Base-by-base conservation (phyloP, 2,888 invertebrate genomes). In the Cheilosia scutellata region DNA sequence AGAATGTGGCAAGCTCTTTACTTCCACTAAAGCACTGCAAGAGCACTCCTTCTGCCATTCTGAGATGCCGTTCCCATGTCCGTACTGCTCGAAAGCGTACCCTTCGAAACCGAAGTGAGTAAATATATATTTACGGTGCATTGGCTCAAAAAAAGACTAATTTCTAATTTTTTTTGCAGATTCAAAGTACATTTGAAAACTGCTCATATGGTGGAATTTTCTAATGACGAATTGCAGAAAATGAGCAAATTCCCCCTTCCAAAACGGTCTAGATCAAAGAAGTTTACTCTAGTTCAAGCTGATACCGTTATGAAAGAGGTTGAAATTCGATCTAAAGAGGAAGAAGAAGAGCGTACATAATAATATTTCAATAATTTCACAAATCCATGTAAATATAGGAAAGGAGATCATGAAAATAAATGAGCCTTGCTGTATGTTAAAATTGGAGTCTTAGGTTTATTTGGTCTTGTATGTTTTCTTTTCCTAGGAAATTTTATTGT, bases 1-100 rank as follows among this genome's bases (percentile, higher is more conserved):
- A 66, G 87, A 89, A 51, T 89, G 89, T 76, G 89, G 89, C 2
- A 89, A 89, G 68, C 71, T 89, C 3, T 89, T 89, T 77, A 82
- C 88, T 2, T 89, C 89, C 9, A 88, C 89, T n/a, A 89, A 89
- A 74, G 89, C 89, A 6, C 75, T 89, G n/a, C 87, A 87, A 51
- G 89, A 89, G 55, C 89, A 89, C 71, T 89, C 89, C 0, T 89
- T 87, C 62, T 87, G 80, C 40, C 89, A 89, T 77, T 77, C 87
- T n/a, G 88, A 88, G 87, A 89, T 89, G 89, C 89, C 89, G n/a
- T 89, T 82, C 53, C 87, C 88, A 9, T 89, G 89, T 58, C 83
- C 82, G 31, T 88, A 89, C 72, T 89, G 89, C 20, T 42, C 87
- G 11, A 88, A 88, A 62, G 87, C 87, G 0, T 89, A 88, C 72